Evolutionary conservation across 1,140 invertebrate genomes (phyloP).

Genomic region (Acromyrmex heyeri): DNA sequence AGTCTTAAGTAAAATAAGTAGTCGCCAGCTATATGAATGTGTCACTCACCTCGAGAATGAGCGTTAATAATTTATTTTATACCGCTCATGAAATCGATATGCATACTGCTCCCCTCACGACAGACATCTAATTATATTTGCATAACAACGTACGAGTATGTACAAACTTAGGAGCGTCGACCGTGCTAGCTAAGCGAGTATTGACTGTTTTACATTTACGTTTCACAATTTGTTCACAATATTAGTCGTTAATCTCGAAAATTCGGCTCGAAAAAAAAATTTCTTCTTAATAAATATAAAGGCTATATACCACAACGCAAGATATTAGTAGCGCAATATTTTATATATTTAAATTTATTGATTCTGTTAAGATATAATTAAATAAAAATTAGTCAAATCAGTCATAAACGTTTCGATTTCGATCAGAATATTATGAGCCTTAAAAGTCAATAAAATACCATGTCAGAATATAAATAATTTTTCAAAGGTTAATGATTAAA

Average conservation of each 20-base stretch:
- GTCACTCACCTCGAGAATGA: slow-evolving; percentile 51
- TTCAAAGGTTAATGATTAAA: no score
- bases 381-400: no score
- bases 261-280: background rate
- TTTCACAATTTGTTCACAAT: background rate
- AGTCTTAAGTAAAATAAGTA: slow-evolving; percentile 20
- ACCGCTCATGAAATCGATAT: slow-evolving; percentile 48
- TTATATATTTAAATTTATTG: no score
- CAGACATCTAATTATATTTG: slow-evolving; percentile 42
- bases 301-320: no score
- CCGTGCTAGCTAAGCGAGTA: background rate
- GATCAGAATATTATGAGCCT: no score
- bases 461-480: no score
- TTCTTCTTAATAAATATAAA: no score
- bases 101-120: background rate
- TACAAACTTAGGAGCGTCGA: slow-evolving; percentile 7
- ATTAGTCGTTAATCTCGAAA: background rate
- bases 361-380: no score
- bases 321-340: no score
- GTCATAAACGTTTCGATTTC: no score
- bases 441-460: no score
- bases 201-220: slow-evolving; percentile 22
- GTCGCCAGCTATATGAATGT: background rate
- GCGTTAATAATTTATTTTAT: slow-evolving; percentile 53
- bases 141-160: background rate